These are phyloP conservation scores for Sycophila sp. DNA, from an alignment of 1,140 invertebrate species.

Conservation along the genomic window DNA sequence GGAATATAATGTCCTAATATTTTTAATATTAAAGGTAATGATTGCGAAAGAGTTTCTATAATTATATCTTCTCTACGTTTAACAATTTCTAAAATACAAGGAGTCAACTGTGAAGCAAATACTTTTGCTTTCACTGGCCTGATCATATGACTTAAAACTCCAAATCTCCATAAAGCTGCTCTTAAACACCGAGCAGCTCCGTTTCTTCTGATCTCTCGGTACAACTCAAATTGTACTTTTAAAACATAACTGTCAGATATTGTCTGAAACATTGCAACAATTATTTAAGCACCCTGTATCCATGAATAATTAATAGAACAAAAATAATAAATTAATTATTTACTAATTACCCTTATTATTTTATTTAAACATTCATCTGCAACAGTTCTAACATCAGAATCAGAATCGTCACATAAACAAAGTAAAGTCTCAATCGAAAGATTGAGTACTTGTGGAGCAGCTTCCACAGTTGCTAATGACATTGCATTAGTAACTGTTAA, in stretches of 20 bases:
- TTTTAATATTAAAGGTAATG: constrained; percentile 76
- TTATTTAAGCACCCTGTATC: too few relatives aligned
- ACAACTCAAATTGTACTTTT: constrained; percentile 81
- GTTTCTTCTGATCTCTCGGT: constrained; percentile 84
- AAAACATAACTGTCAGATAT: constrained; percentile 74
- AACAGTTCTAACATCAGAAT: constrained; percentile 81
- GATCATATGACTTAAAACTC: constrained; percentile 74
- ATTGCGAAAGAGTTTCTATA: constrained; percentile 76
- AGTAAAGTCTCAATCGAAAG: constrained; percentile 79
- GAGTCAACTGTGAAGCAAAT: constrained; percentile 79
- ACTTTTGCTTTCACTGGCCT: constrained; percentile 80
- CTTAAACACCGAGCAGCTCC: constrained; percentile 74
- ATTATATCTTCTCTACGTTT: constrained; percentile 77
- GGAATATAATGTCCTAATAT: constrained; percentile 78
- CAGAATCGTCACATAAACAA: constrained; percentile 77
- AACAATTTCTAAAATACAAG: constrained; percentile 75
- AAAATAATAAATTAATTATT: neutral
- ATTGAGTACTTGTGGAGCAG: constrained; percentile 70
- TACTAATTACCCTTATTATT: constrained; percentile 74
- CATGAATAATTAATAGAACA: too few relatives aligned
- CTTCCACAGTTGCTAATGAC: constrained; percentile 67
- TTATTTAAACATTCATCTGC: constrained; percentile 84
- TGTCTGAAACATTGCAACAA: constrained; percentile 63
- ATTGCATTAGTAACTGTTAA: constrained; percentile 76
- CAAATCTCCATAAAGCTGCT: constrained; percentile 80